These are phyloP conservation scores for Diplazon laetatorius DNA, from an alignment of 2,888 invertebrate genomes.

Conservation along the genomic window DNA sequence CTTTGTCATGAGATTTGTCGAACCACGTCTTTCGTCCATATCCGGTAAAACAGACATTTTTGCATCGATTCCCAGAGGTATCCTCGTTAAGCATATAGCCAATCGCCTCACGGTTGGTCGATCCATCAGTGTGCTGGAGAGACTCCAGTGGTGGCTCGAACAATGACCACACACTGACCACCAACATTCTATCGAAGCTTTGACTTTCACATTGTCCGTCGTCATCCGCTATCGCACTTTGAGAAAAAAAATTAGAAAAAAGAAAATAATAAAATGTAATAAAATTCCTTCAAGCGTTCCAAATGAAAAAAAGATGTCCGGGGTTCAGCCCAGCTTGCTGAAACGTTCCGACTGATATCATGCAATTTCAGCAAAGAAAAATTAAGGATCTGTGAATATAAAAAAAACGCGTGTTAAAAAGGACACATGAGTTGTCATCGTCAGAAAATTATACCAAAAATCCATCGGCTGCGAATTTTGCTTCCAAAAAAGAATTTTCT, in stretches of 20 bases:
- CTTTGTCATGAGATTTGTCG: constrained; percentile 32
- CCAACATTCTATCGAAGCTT: constrained; percentile 10
- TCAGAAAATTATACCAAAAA: too few species aligned
- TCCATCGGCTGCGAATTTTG: too few species aligned
- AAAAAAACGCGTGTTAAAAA: too few species aligned
- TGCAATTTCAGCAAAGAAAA: too few species aligned
- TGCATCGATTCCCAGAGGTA: constrained; percentile 29
- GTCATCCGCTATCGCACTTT: neutral
- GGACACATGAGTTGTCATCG: too few species aligned
- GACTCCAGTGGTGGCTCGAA: constrained; percentile 23
- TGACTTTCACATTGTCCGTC: constrained; percentile 7
- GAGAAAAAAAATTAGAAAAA: neutral
- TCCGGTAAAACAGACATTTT: constrained; percentile 34
- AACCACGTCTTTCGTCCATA: constrained; percentile 1
- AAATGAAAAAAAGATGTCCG: too few species aligned
- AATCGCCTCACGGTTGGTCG: constrained; percentile 12
- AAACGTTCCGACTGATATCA: too few species aligned
- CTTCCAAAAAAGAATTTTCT: neutral
- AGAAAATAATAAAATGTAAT: too few species aligned
- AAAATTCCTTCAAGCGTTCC: too few species aligned
- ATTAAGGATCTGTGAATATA: too few species aligned
- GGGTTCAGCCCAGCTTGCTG: too few species aligned
- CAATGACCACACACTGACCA: constrained; percentile 44
- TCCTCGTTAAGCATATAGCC: constrained; percentile 25
- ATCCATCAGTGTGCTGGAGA: neutral